Conservation (phyloP, 2,797 vertebrate species). For the Gymnothorax javanicus region DNA sequence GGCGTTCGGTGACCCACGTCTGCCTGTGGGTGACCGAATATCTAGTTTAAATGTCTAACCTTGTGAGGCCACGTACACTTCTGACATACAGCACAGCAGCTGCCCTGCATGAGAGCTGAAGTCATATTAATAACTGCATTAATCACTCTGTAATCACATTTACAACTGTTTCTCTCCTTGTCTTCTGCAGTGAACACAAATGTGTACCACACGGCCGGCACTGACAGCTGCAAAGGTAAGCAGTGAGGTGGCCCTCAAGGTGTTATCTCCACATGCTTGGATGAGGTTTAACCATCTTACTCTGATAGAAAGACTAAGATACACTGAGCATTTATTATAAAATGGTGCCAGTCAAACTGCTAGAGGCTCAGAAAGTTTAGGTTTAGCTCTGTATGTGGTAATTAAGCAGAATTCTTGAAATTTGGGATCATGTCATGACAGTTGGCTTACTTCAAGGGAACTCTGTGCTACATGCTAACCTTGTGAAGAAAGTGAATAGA, state of each 20-base stretch:
- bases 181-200: slow-evolving; percentile 57
- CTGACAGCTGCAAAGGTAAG: slow-evolving; percentile 62
- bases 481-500: no score
- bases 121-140: neutral
- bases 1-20: no score
- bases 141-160: neutral
- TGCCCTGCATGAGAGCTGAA: neutral
- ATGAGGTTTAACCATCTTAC: neutral
- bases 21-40: no score
- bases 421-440: neutral
- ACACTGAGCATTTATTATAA: neutral
- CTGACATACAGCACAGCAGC: neutral
- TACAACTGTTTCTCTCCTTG: slow-evolving; percentile 26
- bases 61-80: neutral
- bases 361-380: neutral
- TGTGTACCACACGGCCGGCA: slow-evolving; percentile 33
- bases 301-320: neutral
- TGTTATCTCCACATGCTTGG: neutral
- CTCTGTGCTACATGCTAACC: no score
- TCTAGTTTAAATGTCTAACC: neutral
- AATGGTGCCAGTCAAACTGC: neutral
- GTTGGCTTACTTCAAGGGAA: no score
- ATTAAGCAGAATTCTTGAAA: neutral
- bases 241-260: neutral
- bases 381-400: no score